Conservation (phyloP, 1,140 invertebrate species). For the Drosophila arizonae region DNA sequence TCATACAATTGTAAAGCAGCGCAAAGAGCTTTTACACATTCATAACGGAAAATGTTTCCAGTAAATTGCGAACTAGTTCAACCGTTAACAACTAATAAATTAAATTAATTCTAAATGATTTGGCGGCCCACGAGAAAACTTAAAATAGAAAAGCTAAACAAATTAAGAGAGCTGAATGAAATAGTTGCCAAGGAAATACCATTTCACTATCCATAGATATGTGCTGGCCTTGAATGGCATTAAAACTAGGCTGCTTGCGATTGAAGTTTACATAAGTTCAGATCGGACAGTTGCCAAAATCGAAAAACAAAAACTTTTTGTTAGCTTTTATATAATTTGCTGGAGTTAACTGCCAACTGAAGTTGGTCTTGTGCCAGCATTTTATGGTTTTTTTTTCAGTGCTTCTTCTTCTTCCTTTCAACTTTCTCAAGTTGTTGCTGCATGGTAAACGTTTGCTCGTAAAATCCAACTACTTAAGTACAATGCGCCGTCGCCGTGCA, state of each 20-base stretch:
- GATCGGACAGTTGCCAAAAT: too few species aligned
- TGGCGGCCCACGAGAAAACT: neutral
- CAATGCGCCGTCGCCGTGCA: constrained; percentile 73
- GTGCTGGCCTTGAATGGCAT: constrained; percentile 2
- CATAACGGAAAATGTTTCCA: neutral
- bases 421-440: constrained; percentile 56
- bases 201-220: neutral
- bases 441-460: constrained; percentile 53
- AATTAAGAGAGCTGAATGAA: neutral
- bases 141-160: constrained; percentile 6
- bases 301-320: neutral
- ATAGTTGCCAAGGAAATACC: neutral
- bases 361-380: constrained; percentile 28
- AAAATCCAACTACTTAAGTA: constrained; percentile 75
- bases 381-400: neutral
- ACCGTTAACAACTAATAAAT: constrained; percentile 11
- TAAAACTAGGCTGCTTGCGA: neutral
- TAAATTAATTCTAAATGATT: constrained; percentile 11
- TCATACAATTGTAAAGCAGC: too few species aligned
- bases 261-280: neutral
- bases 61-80: constrained; percentile 3
- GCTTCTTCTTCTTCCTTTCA: neutral
- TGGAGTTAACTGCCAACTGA: constrained; percentile 19
- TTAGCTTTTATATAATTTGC: constrained; percentile 26
- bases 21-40: neutral